These are phyloP conservation scores for Ernsta delagoae DNA, from an alignment of 2,888 invertebrate species.

Conservation along the genomic window DNA sequence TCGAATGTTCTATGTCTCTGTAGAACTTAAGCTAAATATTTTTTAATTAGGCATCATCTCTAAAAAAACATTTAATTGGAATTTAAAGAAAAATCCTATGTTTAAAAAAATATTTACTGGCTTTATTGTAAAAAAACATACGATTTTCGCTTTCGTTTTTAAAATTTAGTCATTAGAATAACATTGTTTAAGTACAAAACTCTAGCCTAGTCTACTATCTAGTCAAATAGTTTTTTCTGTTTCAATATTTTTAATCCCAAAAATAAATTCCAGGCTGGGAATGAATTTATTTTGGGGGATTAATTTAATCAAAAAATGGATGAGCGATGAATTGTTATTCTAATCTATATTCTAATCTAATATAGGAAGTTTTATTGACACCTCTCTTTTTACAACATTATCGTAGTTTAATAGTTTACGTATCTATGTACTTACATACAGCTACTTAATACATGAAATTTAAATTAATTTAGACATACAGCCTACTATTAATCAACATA, in stretches of 20 bases:
- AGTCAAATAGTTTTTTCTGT: slow-evolving; percentile 51
- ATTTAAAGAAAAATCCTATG: too few relatives aligned
- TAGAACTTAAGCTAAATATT: too few relatives aligned
- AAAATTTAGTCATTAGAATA: not conserved
- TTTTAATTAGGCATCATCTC: too few relatives aligned
- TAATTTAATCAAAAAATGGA: not conserved
- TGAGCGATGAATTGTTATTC: slow-evolving; percentile 6
- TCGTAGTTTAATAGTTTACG: too few relatives aligned
- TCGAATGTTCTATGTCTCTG: too few relatives aligned
- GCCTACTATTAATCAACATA: not conserved
- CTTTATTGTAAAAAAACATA: not conserved
- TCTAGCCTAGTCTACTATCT: slow-evolving; percentile 40
- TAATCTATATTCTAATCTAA: too few relatives aligned
- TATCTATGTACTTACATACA: too few relatives aligned
- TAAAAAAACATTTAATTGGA: not conserved
- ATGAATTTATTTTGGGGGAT: slow-evolving; percentile 46
- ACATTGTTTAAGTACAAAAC: not conserved
- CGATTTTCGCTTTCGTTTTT: not conserved
- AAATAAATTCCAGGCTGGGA: slow-evolving; percentile 74
- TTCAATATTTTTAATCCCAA: slow-evolving; percentile 45
- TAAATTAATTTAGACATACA: too few relatives aligned
- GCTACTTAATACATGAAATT: too few relatives aligned
- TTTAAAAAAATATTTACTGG: not conserved
- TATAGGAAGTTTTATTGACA: too few relatives aligned
- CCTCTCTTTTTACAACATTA: too few relatives aligned